A percentile compares a stretch with the other conserved stretches of the same genome.
These are phyloP conservation scores for Drosophila meridionalis DNA, from an alignment of 2,888 invertebrate species.

Conservation along the genomic window DNA sequence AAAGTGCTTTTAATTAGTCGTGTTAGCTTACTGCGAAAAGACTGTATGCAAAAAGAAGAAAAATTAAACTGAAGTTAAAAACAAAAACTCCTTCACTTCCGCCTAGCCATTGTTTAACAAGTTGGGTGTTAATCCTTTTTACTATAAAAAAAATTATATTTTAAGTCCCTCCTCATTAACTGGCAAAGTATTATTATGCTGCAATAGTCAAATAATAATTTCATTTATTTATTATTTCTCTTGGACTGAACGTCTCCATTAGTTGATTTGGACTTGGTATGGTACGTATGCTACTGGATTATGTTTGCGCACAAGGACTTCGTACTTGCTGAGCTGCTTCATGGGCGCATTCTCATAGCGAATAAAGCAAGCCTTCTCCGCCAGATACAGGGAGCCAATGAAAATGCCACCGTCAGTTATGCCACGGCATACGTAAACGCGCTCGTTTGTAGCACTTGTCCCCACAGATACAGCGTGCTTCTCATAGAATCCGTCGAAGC, in stretches of 20 bases:
- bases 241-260: background rate
- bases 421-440: slow-evolving; percentile 47
- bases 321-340: slow-evolving; percentile 47
- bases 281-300: background rate
- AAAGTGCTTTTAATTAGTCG: slow-evolving; percentile 77
- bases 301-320: slow-evolving; percentile 36
- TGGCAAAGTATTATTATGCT: background rate
- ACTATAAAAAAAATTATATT: background rate
- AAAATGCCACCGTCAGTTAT: slow-evolving; percentile 35
- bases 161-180: background rate
- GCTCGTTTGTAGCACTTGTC: slow-evolving; percentile 46
- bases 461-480: slow-evolving; percentile 44
- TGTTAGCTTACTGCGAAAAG: slow-evolving; percentile 58
- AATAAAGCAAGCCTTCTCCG: slow-evolving; percentile 38
- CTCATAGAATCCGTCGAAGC: slow-evolving; percentile 54
- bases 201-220: background rate
- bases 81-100: background rate
- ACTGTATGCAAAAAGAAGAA: slow-evolving; percentile 4
- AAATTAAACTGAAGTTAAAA: background rate
- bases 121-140: slow-evolving; percentile 58
- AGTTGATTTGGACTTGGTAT: background rate
- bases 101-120: slow-evolving; percentile 38
- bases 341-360: slow-evolving; percentile 40
- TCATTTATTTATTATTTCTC: background rate
- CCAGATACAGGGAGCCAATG: slow-evolving; percentile 42